Conservation (phyloP, 1,140 invertebrate genomes). For the Ceratosolen solmsi region DNA sequence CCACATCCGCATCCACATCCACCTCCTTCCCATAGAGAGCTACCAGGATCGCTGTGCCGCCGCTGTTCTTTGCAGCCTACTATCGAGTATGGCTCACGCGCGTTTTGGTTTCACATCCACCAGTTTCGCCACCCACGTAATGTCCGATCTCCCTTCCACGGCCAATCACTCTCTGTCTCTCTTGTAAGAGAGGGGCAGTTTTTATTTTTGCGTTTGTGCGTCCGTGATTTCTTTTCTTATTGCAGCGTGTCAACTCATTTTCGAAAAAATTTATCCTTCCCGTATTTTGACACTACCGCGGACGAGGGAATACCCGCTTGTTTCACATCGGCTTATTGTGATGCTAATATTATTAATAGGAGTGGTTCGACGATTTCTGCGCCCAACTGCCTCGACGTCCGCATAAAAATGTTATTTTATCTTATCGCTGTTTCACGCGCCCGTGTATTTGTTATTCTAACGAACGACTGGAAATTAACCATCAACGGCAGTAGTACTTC, state of each 20-base stretch:
- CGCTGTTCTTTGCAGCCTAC: conserved; percentile 5
- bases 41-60: background rate
- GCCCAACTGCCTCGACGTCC: background rate
- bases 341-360: conserved; percentile 14
- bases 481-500: background rate
- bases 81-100: conserved; percentile 52
- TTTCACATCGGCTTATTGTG: background rate
- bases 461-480: background rate
- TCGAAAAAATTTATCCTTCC: background rate
- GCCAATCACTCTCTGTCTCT: background rate
- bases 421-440: background rate
- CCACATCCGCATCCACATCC: too few species aligned
- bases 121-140: conserved; percentile 65
- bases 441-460: background rate
- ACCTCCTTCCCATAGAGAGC: too few species aligned
- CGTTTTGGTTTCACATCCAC: conserved; percentile 71
- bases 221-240: background rate
- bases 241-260: background rate
- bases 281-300: background rate
- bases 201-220: background rate
- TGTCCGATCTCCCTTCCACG: background rate
- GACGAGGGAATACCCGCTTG: background rate
- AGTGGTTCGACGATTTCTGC: background rate
- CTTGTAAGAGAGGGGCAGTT: too few species aligned
- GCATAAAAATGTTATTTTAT: background rate